Evolutionary conservation across 92 coral and sea anemone species (phyloP).

Genomic region (Parazoanthus darwini): DNA sequence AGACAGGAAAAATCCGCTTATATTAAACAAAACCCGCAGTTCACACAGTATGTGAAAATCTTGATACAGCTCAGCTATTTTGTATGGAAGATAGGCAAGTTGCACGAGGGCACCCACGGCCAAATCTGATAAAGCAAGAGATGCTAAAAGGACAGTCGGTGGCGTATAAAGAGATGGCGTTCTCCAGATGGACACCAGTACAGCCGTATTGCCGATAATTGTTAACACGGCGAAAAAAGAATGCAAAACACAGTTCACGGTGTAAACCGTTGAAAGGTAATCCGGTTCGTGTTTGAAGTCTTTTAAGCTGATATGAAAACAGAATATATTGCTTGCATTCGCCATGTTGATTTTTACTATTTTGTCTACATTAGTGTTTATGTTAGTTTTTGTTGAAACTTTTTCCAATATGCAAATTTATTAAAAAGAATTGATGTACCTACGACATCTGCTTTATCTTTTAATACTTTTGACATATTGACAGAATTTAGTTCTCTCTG

Average conservation of each 20-base stretch:
- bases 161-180: slow-evolving; percentile 2
- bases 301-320: neutral
- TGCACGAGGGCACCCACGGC: slow-evolving; percentile 11
- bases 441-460: neutral
- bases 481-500: neutral
- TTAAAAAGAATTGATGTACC: neutral
- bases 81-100: slow-evolving; percentile 17
- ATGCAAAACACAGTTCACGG: slow-evolving; percentile 12
- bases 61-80: slow-evolving; percentile 10
- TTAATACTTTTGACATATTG: neutral
- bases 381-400: neutral
- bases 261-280: slow-evolving; percentile 3
- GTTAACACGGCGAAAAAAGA: neutral
- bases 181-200: slow-evolving; percentile 3
- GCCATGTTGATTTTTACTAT: neutral
- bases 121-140: neutral
- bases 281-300: slow-evolving; percentile 19
- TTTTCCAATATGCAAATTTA: neutral
- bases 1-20: slow-evolving; percentile 15
- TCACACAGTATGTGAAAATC: neutral
- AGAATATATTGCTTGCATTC: neutral
- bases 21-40: neutral
- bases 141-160: neutral
- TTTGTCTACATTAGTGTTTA: neutral
- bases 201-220: neutral